Evolutionary conservation across 1,140 invertebrate genomes (phyloP), one percentile per base, ranked within the genome.

Genomic region (Lepidurus arcticus): DNA sequence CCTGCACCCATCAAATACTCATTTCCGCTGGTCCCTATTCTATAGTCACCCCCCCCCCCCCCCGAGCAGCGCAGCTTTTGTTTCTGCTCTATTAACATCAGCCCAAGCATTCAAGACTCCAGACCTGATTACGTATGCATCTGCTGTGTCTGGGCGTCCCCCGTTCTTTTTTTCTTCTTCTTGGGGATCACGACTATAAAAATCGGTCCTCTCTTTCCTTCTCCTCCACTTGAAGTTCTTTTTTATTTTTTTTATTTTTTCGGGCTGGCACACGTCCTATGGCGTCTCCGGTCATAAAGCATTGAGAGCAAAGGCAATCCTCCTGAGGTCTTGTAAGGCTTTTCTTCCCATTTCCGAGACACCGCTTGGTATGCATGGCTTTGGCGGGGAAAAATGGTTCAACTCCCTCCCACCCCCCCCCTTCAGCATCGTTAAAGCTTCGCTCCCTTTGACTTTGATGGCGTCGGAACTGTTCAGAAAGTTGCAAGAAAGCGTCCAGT

Each of bases 301-400:
- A 65, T 65, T 9, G 53, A 65, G 53, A 65, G 53, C 53, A 65
- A 65, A 65, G 53, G 53, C 53, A 65, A 65, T 65, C 53, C 53
- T 65, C 53, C 53, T 65, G 53, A 65, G 53, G 53, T 65, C 53
- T 65, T 65, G 53, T 65, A 65, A 65, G 53, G 53, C 53, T 65
- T 65, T 65, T 65, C 21, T 9, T n/a, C 53, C 53, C 53, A 65
- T 65, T 65, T 65, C 53, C 53, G 53, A 65, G 53, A 65, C 53
- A 65, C 53, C 53, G 53, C 8, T 65, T 65, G 53, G 53, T 65
- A 65, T 65, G 53, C 53, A 65, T 65, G 53, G 53, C 53, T 65
- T 16, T 65, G 53, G 21, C 16, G 53, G 53, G 53, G 21, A 65
- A 65, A 65, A 65, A 65, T 65, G 53, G 53, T 65, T 65, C 53